phyloP scores from a whole-genome alignment of 2,888 invertebrate genomes.

The Craniophora ligustri region DNA sequence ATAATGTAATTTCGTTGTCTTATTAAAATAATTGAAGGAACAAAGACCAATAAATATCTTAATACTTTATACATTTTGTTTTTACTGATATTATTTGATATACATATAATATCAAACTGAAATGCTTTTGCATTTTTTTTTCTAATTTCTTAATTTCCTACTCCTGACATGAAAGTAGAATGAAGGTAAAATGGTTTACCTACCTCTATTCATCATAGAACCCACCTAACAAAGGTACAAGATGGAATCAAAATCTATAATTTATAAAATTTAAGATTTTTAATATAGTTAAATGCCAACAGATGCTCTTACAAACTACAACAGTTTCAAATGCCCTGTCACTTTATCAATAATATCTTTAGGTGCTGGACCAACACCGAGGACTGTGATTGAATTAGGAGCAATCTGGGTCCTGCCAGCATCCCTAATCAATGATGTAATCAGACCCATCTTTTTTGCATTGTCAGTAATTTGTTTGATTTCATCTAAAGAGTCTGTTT shows the following conservation, averaged over 20 bases:
- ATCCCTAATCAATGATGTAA: conserved; percentile 94
- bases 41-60: conserved; percentile 33
- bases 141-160: no score
- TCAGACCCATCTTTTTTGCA: conserved; percentile 91
- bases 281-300: background rate
- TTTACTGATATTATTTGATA: background rate
- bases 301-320: conserved; percentile 84
- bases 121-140: no score
- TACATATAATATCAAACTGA: no score
- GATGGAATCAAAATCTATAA: no score
- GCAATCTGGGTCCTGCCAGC: conserved; percentile 98
- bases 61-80: background rate
- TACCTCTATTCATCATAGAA: no score
- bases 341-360: conserved; percentile 93
- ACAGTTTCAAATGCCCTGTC: conserved; percentile 95
- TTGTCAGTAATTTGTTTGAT: conserved; percentile 91
- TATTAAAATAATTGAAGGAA: conserved; percentile 24
- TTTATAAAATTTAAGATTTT: background rate
- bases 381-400: conserved; percentile 95
- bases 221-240: no score
- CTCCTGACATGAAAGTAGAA: no score
- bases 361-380: conserved; percentile 97
- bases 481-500: conserved; percentile 93
- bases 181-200: no score
- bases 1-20: conserved; percentile 52